Base-by-base conservation (phyloP, 2,797 vertebrate genomes). In the Intellagama lesueurii region DNA sequence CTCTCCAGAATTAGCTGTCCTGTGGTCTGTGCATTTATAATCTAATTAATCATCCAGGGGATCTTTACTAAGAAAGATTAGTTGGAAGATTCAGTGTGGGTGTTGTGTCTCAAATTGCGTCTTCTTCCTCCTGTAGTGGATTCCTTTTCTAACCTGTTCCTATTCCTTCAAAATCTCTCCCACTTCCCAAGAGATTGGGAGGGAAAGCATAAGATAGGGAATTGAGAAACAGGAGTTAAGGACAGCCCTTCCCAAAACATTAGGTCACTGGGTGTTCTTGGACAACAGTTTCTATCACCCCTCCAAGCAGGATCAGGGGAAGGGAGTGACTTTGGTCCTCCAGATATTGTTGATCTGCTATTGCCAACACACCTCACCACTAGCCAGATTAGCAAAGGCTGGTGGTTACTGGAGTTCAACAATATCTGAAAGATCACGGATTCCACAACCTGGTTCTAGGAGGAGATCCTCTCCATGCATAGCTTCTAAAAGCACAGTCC, bases 1-100 rank as follows among this genome's bases (percentile, higher is more conserved):
- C 16, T 60, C 6, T 56, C 72, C 49, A 72, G 32, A 79, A 88
- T 88, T 70, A 84, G 73, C 22, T 35, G 49, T 64, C 32, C 82
- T 72, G 88, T 26, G 64, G 66, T n/a, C 72, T n/a, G 14, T 32
- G 44, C 64, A 16, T 9, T n/a, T 52, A 16, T 12, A 89, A 89
- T 79, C 75, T 89, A 75, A 79, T 80, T 89, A 85, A 17, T 32
- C 28, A 7, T 6, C 26, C 12, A 19, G 28, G 35, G 24, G 52
- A 73, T 75, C 79, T 82, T 44, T n/a, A 75, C n/a, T 26, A 69
- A 69, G 79, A 69, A 44, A 88, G 82, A 85, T 85, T 72, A 89
- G 19, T 16, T 64, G 14, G 35, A 83, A 76, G 56, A 40, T 83
- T 88, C 70, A 8, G 52, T 3, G 44, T 49, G 70, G n/a, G 7